Base-by-base conservation (phyloP, 2,888 invertebrate species). In the Horisme vitalbata region DNA sequence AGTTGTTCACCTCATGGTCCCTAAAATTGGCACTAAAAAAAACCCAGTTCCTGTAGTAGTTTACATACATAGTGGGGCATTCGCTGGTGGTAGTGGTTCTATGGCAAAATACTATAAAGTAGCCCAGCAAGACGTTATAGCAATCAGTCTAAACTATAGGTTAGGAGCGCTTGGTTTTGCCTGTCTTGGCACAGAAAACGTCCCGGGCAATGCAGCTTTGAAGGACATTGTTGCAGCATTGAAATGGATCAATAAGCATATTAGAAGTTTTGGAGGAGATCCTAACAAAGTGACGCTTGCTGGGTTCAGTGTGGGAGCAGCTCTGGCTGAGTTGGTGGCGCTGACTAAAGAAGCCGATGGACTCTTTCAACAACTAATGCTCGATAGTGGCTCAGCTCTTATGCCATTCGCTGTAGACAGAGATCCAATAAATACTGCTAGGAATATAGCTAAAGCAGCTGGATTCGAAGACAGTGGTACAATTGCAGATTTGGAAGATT, bases 171-270 rank as follows among this genome's bases (percentile, higher is more conserved):
- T 94, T 57, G 95, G 94, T 9, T 94, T 94, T 73, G 91, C 93
- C 12, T 92, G 92, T 53, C 76, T 93, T 33, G 92, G 92, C 2
- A 91, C 83, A 21, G 78, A 86, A 59, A 91, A 91, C 54, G 91
- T 93, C 14, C 93, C 95, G 0, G 97, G 97, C 0, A 98, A 98
- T 75, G 93, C 95, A 52, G 98, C 95, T 0, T 73, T 98, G 32
- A 93, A 95, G 71, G 97, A 98, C 73, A 95, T 97, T 72, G 91
- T 94, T 37, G 91, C 95, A 69, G 96, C 95, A 0, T 79, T 98
- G 32, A 79, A 91, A 55, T 95, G 95, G 94, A 90, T 95, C 1
- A 92, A 93, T 51, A 92, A 93, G 52, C 94, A 97, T 71, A 94
- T 96, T 4, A 84, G 60, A 9, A 90, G 91, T 37, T 97, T 97